Percentiles rank a stretch among this genome's conserved stretches.
Conservation (phyloP, 2,113 vertebrate genomes). For the Triplophysa dalaica region DNA sequence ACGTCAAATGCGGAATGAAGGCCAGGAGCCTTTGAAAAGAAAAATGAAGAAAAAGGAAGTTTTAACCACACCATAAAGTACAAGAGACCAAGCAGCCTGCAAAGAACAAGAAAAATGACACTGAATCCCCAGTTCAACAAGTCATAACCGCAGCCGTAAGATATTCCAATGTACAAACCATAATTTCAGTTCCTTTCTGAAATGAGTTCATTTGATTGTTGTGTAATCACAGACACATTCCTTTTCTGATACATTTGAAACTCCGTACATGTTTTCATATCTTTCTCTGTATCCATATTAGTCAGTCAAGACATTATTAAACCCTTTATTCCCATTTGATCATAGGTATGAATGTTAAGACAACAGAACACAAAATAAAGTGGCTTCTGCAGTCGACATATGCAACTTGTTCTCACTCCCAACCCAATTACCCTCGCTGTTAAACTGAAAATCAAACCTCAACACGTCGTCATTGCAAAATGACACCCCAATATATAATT, state of each 20-base stretch:
- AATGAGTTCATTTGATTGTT: neutral
- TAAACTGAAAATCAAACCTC: too few relatives aligned
- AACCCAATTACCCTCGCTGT: too few relatives aligned
- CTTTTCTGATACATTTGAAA: neutral
- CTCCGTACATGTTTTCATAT: neutral
- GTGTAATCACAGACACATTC: neutral
- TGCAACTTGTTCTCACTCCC: too few relatives aligned
- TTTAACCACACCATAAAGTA: too few relatives aligned
- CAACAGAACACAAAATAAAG: too few relatives aligned
- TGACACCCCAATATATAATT: too few relatives aligned
- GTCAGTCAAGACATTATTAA: neutral
- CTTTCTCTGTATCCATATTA: neutral
- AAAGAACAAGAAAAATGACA: too few relatives aligned
- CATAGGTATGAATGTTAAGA: too few relatives aligned
- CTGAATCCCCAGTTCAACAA: neutral
- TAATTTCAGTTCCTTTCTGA: neutral
- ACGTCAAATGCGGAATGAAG: neutral
- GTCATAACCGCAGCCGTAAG: conserved; percentile 35
- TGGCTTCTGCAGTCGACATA: too few relatives aligned
- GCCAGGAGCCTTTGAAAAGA: neutral
- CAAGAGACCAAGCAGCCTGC: too few relatives aligned
- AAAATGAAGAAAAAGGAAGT: too few relatives aligned
- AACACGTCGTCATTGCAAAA: too few relatives aligned
- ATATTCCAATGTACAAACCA: neutral
- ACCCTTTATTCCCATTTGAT: neutral